These are phyloP conservation scores for Clitarchus hookeri DNA, from an alignment of 2,888 invertebrate genomes.

Conservation along the genomic window DNA sequence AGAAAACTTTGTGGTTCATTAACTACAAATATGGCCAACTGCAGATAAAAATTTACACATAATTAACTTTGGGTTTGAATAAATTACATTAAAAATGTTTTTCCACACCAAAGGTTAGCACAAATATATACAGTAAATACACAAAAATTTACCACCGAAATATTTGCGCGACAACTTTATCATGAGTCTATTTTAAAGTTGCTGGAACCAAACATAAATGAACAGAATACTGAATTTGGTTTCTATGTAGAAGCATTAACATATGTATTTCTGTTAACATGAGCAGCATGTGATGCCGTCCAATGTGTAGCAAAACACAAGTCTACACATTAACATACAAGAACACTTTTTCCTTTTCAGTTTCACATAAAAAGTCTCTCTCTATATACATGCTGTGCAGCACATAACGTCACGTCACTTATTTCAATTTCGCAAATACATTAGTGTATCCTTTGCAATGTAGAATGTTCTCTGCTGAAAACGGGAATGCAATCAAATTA, in stretches of 20 bases:
- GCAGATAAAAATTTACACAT: too few relatives aligned
- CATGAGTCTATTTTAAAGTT: not conserved
- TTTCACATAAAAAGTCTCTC: not conserved
- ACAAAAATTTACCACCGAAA: not conserved
- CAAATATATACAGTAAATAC: too few relatives aligned
- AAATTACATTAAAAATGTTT: too few relatives aligned
- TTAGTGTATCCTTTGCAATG: not conserved
- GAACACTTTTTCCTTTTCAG: not conserved
- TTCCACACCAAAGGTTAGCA: too few relatives aligned
- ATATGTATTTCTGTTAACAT: not conserved
- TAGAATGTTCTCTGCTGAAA: not conserved
- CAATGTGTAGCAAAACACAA: not conserved
- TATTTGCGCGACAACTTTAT: not conserved
- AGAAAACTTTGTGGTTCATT: too few relatives aligned
- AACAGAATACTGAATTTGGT: not conserved
- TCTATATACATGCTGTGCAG: not conserved
- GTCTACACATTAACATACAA: not conserved
- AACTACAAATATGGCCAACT: too few relatives aligned
- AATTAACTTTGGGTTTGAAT: too few relatives aligned
- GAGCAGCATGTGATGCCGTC: not conserved
- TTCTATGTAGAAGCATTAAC: not conserved
- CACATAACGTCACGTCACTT: not conserved
- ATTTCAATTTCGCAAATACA: not conserved
- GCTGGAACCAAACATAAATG: not conserved
- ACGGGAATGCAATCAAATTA: constrained; percentile 8